Evolutionary conservation across 2,113 vertebrate genomes (phyloP).

Genomic region (Shinisaurus crocodilurus): DNA sequence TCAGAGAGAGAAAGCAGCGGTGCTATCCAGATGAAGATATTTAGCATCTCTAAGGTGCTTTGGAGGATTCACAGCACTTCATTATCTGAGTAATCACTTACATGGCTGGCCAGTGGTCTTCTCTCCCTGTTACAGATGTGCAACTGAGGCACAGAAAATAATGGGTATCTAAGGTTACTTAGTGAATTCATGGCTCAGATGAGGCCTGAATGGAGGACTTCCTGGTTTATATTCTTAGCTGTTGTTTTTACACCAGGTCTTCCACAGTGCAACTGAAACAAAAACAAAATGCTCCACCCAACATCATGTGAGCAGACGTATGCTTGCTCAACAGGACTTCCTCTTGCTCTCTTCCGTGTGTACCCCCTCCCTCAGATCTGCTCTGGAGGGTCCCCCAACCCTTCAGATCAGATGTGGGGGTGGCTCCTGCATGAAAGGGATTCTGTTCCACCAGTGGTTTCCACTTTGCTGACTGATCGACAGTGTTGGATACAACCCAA

Average conservation of each 20-base stretch:
- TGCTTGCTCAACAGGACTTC: too few species aligned
- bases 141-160: not conserved
- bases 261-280: not conserved
- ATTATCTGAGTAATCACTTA: not conserved
- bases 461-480: not conserved
- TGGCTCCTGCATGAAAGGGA: too few species aligned
- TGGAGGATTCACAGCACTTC: not conserved
- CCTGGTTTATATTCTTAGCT: too few species aligned
- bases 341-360: too few species aligned
- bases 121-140: not conserved
- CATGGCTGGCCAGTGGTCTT: not conserved
- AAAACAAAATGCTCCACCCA: not conserved
- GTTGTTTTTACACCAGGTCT: not conserved
- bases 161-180: not conserved
- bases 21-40: not conserved
- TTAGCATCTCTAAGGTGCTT: not conserved
- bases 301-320: too few species aligned
- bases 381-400: not conserved
- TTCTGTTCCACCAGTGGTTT: not conserved
- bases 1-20: not conserved
- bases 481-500: not conserved
- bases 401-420: not conserved
- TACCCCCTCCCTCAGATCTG: too few species aligned
- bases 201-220: too few species aligned
- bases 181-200: too few species aligned